Evolutionary conservation across 2,888 invertebrate species (phyloP).

Genomic region (Trissonchulus latispiculum): DNA sequence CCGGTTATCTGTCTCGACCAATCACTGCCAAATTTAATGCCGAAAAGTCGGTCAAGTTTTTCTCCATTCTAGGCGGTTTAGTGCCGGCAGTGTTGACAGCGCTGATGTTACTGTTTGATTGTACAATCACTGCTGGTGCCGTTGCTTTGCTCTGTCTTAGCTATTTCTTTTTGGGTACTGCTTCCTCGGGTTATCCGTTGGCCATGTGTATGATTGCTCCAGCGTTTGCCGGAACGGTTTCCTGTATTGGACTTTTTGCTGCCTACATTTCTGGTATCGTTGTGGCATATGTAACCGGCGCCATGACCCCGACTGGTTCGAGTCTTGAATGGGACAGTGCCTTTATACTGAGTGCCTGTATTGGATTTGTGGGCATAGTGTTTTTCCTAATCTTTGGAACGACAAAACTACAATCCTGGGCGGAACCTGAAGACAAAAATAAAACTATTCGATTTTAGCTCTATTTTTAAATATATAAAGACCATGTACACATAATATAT

Average conservation of each 20-base stretch:
- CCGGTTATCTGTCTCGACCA: neutral
- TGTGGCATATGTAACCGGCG: neutral
- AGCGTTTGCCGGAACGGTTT: neutral
- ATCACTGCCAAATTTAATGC: neutral
- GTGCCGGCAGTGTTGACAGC: neutral
- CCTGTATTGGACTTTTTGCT: neutral
- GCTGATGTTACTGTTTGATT: slow-evolving; percentile 2
- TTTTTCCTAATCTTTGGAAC: neutral
- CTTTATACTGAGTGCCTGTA: neutral
- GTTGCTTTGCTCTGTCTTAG: neutral
- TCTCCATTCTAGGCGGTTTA: neutral
- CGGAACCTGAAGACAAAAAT: no score
- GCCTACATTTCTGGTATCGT: neutral
- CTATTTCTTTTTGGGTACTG: neutral
- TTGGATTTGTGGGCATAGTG: neutral
- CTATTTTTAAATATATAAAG: no score
- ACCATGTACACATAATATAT: no score
- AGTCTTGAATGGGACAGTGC: neutral
- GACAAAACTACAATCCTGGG: neutral
- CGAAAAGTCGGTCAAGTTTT: neutral
- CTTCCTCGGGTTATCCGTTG: neutral
- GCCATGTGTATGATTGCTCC: neutral
- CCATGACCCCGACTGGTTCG: neutral
- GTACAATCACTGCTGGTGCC: neutral
- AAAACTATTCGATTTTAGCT: no score